Evolutionary conservation across 2,113 vertebrate species (phyloP).

Genomic region (Tragelaphus buxtoni): DNA sequence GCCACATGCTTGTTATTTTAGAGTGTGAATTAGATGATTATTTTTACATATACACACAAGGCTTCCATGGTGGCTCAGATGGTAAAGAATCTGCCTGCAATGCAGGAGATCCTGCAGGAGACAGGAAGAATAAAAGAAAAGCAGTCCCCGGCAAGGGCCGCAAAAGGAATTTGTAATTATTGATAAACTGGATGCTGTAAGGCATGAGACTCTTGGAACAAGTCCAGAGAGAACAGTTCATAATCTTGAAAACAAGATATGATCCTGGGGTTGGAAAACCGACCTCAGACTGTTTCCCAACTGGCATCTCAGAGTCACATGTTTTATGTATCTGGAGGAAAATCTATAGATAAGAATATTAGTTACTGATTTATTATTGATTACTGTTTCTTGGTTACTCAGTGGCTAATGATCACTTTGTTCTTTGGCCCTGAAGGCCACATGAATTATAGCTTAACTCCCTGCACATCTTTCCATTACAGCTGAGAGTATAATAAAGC

Average conservation of each 20-base stretch:
- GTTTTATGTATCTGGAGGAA: neutral
- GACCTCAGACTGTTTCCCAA: neutral
- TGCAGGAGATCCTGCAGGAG: neutral
- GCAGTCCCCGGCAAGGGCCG: accelerated
- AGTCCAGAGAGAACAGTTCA: neutral
- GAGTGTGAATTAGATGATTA: neutral
- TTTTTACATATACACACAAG: neutral
- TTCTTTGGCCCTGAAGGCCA: neutral
- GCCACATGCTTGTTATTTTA: neutral
- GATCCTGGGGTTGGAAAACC: neutral
- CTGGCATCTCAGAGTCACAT: neutral
- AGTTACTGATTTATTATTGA: neutral
- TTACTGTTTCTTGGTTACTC: neutral
- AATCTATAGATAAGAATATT: neutral
- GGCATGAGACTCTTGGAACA: neutral
- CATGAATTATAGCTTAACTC: neutral
- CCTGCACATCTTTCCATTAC: neutral
- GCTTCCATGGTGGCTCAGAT: neutral
- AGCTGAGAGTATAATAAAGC: neutral
- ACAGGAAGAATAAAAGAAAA: neutral
- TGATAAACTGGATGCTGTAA: neutral
- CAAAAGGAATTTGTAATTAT: neutral
- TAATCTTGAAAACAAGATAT: neutral
- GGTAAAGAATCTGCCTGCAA: neutral
- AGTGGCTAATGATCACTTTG: neutral